These are phyloP conservation scores for Sphaeramia orbicularis DNA, from an alignment of 2,797 vertebrate genomes.

Conservation along the genomic window DNA sequence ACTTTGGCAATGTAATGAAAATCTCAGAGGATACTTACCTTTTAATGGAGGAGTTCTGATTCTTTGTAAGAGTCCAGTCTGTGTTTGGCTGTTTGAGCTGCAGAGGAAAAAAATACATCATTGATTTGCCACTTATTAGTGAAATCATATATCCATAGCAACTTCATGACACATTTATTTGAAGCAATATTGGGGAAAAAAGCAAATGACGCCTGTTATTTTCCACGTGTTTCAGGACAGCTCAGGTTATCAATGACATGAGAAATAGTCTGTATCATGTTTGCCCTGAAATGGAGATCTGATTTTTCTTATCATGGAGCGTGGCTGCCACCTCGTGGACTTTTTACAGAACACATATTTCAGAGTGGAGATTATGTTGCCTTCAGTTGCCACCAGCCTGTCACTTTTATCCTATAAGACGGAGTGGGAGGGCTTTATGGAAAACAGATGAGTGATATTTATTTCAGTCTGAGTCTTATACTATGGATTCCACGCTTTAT, in stretches of 20 bases:
- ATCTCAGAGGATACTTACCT: slow-evolving; percentile 80
- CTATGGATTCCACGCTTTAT: slow-evolving; percentile 81
- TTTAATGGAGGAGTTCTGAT: slow-evolving; percentile 88
- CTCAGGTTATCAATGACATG: slow-evolving; percentile 41
- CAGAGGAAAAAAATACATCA: slow-evolving; percentile 44
- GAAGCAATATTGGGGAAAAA: neutral
- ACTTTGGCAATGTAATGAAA: neutral
- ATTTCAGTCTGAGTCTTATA: slow-evolving; percentile 60
- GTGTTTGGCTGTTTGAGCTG: slow-evolving; percentile 93
- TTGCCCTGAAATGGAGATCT: slow-evolving; percentile 41
- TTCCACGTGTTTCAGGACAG: slow-evolving; percentile 33
- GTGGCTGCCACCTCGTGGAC: slow-evolving; percentile 78
- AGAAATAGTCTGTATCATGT: slow-evolving; percentile 33
- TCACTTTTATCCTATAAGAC: slow-evolving; percentile 66
- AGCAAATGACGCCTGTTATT: neutral
- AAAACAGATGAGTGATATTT: slow-evolving; percentile 63
- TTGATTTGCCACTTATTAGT: neutral
- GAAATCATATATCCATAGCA: neutral
- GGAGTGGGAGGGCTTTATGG: slow-evolving; percentile 46
- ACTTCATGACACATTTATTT: neutral
- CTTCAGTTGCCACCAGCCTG: slow-evolving; percentile 59
- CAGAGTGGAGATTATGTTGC: slow-evolving; percentile 36
- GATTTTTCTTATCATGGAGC: slow-evolving; percentile 44
- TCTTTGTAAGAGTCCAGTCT: slow-evolving; percentile 89
- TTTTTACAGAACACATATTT: slow-evolving; percentile 34